These are phyloP conservation scores for Hydrolagus affinis DNA, from an alignment of 2,113 vertebrate genomes.

Conservation along the genomic window DNA sequence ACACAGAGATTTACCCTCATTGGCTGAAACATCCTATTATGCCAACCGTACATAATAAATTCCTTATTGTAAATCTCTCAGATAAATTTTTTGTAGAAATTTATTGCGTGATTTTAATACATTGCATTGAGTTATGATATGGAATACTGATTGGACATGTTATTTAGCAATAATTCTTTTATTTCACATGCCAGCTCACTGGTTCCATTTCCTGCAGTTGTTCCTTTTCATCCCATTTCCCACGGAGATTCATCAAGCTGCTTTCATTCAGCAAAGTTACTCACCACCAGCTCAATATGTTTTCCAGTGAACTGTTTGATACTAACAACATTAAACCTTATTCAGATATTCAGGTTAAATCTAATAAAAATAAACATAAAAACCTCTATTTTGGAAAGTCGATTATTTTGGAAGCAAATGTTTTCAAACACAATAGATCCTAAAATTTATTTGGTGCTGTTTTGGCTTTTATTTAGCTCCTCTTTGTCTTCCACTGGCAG, in stretches of 20 bases:
- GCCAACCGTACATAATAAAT: no score
- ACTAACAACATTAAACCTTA: not conserved
- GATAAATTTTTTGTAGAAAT: not conserved
- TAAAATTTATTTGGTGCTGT: no score
- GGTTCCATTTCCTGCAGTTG: not conserved
- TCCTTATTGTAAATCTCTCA: no score
- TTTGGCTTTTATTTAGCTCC: no score
- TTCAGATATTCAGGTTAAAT: not conserved
- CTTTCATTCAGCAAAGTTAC: not conserved
- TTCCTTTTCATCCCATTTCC: not conserved
- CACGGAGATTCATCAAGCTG: not conserved
- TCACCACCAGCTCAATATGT: not conserved
- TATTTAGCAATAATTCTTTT: not conserved
- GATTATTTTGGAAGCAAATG: no score
- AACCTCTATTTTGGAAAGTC: no score
- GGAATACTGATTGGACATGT: not conserved
- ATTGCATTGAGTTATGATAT: no score
- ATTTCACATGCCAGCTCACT: not conserved
- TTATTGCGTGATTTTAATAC: not conserved
- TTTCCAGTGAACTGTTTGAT: no score
- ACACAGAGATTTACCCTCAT: conserved; percentile 8
- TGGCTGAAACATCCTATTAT: not conserved
- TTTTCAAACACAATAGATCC: no score
- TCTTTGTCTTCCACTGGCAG: no score
- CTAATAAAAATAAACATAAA: no score